Base-by-base conservation (phyloP, 2,888 invertebrate species). In the Plutella xylostella region DNA sequence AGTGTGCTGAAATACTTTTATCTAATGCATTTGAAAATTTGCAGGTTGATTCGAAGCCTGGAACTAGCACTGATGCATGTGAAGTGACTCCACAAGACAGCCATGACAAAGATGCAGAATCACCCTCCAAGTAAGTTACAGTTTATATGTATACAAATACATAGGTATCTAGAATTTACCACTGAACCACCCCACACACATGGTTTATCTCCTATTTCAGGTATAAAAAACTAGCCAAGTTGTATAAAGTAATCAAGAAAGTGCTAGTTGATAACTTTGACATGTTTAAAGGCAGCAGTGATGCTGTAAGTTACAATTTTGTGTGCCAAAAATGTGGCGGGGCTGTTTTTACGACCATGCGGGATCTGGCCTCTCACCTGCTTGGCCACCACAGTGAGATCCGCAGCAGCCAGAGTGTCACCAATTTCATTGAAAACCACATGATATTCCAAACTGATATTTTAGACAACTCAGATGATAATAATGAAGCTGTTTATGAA, bases 321-420 rank as follows among this genome's bases (percentile, higher is more conserved):
- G 69, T 70, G 19, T 82, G 80, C 46, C 70, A 72, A 49, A 59
- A 61, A 45, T 80, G 80, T 48, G 30, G n/a, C 42, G 12, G 9
- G 17, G n/a, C n/a, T 3, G 20, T 11, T n/a, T 19, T 40, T 14
- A 45, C 47, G 11, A 60, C 56, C 4, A 31, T 60, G 5, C 52
- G 56, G 6, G 48, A 49, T 4, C 54, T 80, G 19, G 52, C 57
- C 0, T 50, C 60, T 11, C 82, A 80, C 51, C 48, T 78, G 3
- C 43, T 43, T 3, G 25, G 14, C 12, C 2, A 22, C n/a, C 42
- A 33, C 17, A 17, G 19, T 19, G 6, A 38, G 12, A 14, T 30
- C 15, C 11, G n/a, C 30, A 20, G n/a, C 12, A 17, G 31, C 18
- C 14, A 5, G 22, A 25, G 25, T 2, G 25, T 42, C 11, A 42